A percentile compares a stretch with the other conserved stretches of the same genome.
phyloP scores from a whole-genome alignment of 1,140 invertebrate species.

The Metaphire vulgaris region DNA sequence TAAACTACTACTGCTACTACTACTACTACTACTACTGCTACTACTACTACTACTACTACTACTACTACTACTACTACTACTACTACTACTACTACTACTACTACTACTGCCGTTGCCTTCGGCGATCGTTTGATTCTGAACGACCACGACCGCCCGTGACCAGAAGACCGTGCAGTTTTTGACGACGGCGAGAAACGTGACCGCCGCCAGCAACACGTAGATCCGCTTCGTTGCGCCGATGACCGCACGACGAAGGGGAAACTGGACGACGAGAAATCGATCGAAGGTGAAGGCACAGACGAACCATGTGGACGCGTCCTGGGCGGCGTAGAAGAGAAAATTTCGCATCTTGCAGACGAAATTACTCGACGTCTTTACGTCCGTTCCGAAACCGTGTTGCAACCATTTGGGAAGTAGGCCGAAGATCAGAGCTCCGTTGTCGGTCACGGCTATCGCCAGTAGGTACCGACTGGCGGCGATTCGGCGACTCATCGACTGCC shows the following conservation, averaged over 20 bases:
- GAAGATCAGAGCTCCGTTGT: neutral
- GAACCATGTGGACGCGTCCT: neutral
- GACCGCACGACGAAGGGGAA: neutral
- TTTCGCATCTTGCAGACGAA: neutral
- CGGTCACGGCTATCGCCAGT: neutral
- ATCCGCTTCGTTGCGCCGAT: neutral
- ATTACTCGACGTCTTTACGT: neutral
- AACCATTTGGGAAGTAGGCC: neutral
- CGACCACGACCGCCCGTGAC: neutral
- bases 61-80: neutral
- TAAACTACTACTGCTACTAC: neutral
- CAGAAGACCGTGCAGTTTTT: neutral
- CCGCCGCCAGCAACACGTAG: neutral
- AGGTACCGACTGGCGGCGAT: neutral
- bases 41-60: neutral
- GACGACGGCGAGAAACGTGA: neutral
- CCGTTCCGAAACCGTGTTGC: neutral
- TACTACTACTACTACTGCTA: neutral
- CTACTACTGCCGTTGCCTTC: neutral
- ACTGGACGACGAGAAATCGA: neutral
- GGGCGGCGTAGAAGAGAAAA: neutral
- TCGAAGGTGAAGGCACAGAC: neutral
- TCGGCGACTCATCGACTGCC: neutral
- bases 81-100: neutral
- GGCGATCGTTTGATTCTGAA: too few relatives aligned